Percentiles rank a stretch among this genome's conserved stretches.
These are phyloP conservation scores for Drosophila littoralis DNA, from an alignment of 1,140 invertebrate genomes.

Conservation along the genomic window DNA sequence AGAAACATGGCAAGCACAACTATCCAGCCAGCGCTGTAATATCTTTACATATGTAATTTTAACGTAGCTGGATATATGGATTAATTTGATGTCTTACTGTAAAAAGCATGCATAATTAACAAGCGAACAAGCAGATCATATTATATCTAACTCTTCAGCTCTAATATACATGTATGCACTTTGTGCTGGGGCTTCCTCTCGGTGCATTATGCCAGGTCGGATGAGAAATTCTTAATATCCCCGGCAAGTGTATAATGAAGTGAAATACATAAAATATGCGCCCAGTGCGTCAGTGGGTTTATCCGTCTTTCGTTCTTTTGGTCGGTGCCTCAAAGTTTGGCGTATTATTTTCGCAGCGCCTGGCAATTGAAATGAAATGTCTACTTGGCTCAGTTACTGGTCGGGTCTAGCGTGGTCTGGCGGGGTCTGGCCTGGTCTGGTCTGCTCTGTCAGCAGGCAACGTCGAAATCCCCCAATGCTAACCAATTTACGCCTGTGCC, in stretches of 20 bases:
- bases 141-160: neutral
- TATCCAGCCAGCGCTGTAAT: no score
- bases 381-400: constrained; percentile 33
- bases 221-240: constrained; percentile 16
- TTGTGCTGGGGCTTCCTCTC: neutral
- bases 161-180: neutral
- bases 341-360: constrained; percentile 50
- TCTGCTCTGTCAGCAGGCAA: constrained; percentile 23
- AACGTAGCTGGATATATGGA: no score
- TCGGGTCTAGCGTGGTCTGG: neutral
- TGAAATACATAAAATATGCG: constrained; percentile 75
- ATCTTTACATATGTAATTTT: no score
- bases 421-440: constrained; percentile 3
- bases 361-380: constrained; percentile 60
- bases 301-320: neutral
- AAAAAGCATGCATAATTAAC: no score
- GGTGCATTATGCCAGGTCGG: constrained; percentile 10
- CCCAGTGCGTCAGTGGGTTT: constrained; percentile 36
- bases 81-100: no score
- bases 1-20: no score
- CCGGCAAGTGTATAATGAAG: constrained; percentile 61
- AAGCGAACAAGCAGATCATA: neutral
- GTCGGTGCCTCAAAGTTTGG: constrained; percentile 41
- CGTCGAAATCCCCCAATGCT: constrained; percentile 43
- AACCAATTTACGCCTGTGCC: constrained; percentile 70